phyloP scores from a whole-genome alignment of 2,797 vertebrate species.

The Girardinus metallicus region DNA sequence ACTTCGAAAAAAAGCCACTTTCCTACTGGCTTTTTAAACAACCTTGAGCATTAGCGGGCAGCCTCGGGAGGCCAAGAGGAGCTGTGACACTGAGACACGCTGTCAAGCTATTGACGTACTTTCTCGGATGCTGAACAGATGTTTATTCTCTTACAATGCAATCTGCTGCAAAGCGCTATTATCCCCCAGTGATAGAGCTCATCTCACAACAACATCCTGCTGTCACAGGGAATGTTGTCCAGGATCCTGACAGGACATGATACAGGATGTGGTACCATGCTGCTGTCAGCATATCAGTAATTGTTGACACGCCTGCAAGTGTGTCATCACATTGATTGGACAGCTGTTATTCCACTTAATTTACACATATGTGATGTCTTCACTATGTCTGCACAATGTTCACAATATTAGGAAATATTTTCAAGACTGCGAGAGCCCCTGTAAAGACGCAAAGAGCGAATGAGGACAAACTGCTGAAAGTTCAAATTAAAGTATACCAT shows the following conservation, averaged over 20 bases:
- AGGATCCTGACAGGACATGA: constrained; percentile 63
- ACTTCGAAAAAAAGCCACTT: constrained; percentile 12
- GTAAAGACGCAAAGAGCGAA: constrained; percentile 3
- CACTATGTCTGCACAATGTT: neutral
- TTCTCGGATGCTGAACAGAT: constrained; percentile 72
- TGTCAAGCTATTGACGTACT: constrained; percentile 67
- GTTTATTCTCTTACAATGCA: constrained; percentile 65
- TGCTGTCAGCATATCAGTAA: constrained; percentile 67
- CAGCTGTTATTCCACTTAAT: constrained; percentile 10
- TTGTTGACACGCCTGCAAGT: constrained; percentile 53
- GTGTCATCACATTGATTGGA: constrained; percentile 38
- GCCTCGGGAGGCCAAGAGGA: constrained; percentile 31
- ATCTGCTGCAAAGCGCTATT: constrained; percentile 68
- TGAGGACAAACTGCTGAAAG: neutral
- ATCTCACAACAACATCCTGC: constrained; percentile 76
- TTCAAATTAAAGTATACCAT: neutral
- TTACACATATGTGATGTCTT: neutral
- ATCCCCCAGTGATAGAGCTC: constrained; percentile 71
- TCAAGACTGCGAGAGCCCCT: constrained; percentile 5
- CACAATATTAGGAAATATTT: neutral
- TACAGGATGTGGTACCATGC: constrained; percentile 60
- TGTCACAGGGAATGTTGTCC: constrained; percentile 56
- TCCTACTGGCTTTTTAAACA: constrained; percentile 10
- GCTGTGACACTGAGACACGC: constrained; percentile 64
- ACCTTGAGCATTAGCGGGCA: constrained; percentile 24